phyloP scores from a whole-genome alignment of 2,113 vertebrate genomes.

The Poeciliopsis turrubarensis region DNA sequence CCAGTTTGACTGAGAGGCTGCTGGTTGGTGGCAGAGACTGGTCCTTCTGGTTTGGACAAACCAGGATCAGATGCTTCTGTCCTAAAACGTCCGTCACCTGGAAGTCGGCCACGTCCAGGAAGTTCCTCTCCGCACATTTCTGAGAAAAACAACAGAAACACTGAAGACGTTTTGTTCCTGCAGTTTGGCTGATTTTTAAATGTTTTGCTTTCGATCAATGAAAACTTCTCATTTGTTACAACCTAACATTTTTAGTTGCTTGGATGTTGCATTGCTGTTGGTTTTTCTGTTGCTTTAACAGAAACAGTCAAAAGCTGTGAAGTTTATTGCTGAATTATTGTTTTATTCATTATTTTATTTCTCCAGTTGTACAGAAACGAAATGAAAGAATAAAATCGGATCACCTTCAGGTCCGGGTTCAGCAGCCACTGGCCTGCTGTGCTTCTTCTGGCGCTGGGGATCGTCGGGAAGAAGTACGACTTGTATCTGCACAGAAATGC shows the following conservation, averaged over 20 bases:
- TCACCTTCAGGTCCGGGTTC: slow-evolving; percentile 50
- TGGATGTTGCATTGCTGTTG: too few species aligned
- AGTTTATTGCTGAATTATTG: too few species aligned
- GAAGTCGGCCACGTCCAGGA: slow-evolving; percentile 58
- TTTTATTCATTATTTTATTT: too few species aligned
- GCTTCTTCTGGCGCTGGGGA: slow-evolving; percentile 59
- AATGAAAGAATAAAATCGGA: not conserved
- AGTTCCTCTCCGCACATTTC: slow-evolving; percentile 1
- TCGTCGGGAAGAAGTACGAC: slow-evolving; percentile 42
- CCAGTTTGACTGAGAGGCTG: not conserved
- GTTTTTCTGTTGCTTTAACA: too few species aligned
- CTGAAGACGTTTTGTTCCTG: too few species aligned
- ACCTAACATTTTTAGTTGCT: too few species aligned
- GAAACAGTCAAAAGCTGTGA: too few species aligned
- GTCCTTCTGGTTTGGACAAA: not conserved
- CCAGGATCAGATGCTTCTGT: slow-evolving; percentile 29
- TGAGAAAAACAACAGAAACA: not conserved
- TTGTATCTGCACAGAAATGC: slow-evolving; percentile 51
- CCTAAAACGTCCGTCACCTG: slow-evolving; percentile 14
- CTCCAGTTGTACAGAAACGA: too few species aligned
- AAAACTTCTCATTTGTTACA: too few species aligned
- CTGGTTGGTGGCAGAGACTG: not conserved
- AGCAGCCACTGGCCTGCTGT: slow-evolving; percentile 65
- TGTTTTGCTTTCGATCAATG: too few species aligned
- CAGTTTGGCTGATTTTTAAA: too few species aligned